phyloP scores from a whole-genome alignment of 2,113 vertebrate genomes.

The Neogobius melanostomus region DNA sequence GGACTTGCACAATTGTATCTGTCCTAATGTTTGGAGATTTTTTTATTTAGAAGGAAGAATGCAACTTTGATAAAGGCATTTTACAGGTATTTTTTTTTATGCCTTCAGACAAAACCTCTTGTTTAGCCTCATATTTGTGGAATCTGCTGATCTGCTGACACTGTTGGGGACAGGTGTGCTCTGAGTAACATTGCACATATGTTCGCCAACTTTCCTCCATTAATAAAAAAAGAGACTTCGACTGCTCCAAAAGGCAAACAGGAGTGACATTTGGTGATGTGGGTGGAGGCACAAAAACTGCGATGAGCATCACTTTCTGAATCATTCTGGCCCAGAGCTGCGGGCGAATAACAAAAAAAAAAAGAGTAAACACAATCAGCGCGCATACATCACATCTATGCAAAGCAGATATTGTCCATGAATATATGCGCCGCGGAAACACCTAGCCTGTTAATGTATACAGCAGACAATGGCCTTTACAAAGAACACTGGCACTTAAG shows the following conservation, averaged over 20 bases:
- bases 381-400: slow-evolving; percentile 14
- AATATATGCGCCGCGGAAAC: slow-evolving; percentile 12
- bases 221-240: slow-evolving; percentile 33
- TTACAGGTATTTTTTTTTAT: not conserved
- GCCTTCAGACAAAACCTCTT: not conserved
- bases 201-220: slow-evolving; percentile 13
- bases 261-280: slow-evolving; percentile 70
- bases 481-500: slow-evolving; percentile 41
- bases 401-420: not conserved
- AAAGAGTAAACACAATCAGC: slow-evolving; percentile 43
- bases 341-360: slow-evolving; percentile 38
- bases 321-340: slow-evolving; percentile 58
- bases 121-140: not conserved
- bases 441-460: slow-evolving; percentile 5
- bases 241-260: slow-evolving; percentile 57
- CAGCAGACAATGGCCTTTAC: slow-evolving; percentile 29
- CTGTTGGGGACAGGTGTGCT: not conserved
- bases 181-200: slow-evolving; percentile 37
- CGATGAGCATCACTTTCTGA: slow-evolving; percentile 56
- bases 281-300: slow-evolving; percentile 61
- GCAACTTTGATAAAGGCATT: no score
- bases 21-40: not conserved
- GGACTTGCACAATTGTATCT: no score
- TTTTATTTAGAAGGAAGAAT: not conserved
- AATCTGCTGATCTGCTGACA: slow-evolving; percentile 9